A percentile compares a stretch with the other conserved stretches of the same genome.
phyloP scores from a whole-genome alignment of 1,140 invertebrate species.

The Procambarus clarkii region DNA sequence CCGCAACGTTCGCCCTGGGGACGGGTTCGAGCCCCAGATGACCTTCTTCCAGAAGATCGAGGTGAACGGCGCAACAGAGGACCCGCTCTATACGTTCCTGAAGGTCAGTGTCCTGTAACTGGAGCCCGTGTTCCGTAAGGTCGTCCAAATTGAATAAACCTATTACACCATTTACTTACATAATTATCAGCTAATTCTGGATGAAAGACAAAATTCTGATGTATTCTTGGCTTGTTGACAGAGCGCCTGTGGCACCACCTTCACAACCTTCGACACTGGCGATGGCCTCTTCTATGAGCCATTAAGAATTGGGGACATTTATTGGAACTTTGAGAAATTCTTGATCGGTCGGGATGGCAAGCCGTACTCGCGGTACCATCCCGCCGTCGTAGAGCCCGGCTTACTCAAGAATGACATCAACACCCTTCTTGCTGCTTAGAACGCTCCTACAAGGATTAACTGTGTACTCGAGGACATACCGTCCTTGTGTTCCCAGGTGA shows the following conservation, averaged over 20 bases:
- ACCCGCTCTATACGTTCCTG: slow-evolving; percentile 79
- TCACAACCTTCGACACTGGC: slow-evolving; percentile 63
- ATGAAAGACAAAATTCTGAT: background rate
- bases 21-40: slow-evolving; percentile 79
- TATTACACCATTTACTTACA: background rate
- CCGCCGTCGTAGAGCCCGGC: slow-evolving; percentile 73
- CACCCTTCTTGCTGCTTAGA: slow-evolving; percentile 45
- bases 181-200: no score
- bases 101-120: slow-evolving; percentile 75
- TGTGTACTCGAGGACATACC: background rate
- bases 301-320: slow-evolving; percentile 77
- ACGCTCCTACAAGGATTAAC: background rate
- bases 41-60: slow-evolving; percentile 78
- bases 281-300: slow-evolving; percentile 76
- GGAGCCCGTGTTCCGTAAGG: no score
- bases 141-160: background rate
- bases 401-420: slow-evolving; percentile 73
- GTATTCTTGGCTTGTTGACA: slow-evolving; percentile 4
- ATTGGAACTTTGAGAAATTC: slow-evolving; percentile 83
- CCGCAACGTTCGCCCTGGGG: slow-evolving; percentile 80
- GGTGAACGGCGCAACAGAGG: slow-evolving; percentile 80
- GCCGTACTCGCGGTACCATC: slow-evolving; percentile 73
- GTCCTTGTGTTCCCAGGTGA: background rate
- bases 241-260: slow-evolving; percentile 57
- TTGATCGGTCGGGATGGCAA: slow-evolving; percentile 77